A percentile compares a stretch with the other conserved stretches of the same genome.
These are phyloP conservation scores for Phenganax stokvisi DNA, from an alignment of 92 coral and sea anemone species.

Conservation along the genomic window DNA sequence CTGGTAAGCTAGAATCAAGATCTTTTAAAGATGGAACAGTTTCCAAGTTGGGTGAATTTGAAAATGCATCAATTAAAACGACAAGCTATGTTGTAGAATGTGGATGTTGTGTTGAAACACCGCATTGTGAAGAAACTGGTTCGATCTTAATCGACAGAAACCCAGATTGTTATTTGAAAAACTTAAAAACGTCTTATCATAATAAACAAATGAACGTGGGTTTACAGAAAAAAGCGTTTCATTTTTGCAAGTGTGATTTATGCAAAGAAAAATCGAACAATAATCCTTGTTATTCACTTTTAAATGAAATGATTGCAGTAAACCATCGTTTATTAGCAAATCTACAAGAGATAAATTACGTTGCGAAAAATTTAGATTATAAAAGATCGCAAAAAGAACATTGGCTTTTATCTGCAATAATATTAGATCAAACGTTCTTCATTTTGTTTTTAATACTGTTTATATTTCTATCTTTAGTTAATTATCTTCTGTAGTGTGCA, in stretches of 20 bases:
- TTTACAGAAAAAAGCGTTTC: background rate
- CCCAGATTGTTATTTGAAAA: background rate
- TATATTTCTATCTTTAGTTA: slow-evolving; percentile 1
- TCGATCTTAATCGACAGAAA: background rate
- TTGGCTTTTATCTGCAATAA: slow-evolving; percentile 28
- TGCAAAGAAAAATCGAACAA: background rate
- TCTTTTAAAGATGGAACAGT: background rate
- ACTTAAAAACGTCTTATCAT: background rate
- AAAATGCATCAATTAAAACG: background rate
- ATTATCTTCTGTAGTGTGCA: background rate
- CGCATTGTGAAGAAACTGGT: background rate
- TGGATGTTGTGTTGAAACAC: background rate
- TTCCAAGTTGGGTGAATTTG: background rate
- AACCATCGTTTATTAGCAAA: background rate
- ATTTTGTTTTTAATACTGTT: slow-evolving; percentile 17
- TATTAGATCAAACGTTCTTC: slow-evolving; percentile 17
- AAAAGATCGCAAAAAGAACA: slow-evolving; percentile 28
- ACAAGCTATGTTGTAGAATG: background rate
- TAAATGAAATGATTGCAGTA: slow-evolving; percentile 12
- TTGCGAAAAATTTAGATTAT: slow-evolving; percentile 16
- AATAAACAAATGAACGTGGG: no score
- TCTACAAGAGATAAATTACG: slow-evolving; percentile 15
- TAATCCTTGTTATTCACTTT: background rate
- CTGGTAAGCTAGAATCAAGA: background rate
- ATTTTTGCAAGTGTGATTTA: background rate